Percentiles rank a stretch among this genome's conserved stretches.
These are phyloP conservation scores for Aratinga solstitialis DNA, from an alignment of 2,797 vertebrate species.

Conservation along the genomic window DNA sequence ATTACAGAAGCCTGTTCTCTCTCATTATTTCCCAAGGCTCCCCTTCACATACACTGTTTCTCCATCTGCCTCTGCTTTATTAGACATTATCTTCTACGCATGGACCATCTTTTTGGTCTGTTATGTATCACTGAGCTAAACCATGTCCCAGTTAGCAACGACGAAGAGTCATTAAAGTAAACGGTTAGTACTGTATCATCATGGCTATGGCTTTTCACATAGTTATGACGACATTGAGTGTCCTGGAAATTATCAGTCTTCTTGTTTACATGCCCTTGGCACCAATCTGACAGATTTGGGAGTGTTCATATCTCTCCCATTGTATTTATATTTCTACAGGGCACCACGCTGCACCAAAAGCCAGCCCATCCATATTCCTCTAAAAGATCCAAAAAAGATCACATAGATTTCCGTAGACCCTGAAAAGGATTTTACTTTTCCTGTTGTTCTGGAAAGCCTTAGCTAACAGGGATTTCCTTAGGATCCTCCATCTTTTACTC, in stretches of 20 bases:
- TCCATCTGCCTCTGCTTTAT: neutral
- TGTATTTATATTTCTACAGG: neutral
- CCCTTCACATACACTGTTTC: neutral
- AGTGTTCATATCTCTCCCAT: neutral
- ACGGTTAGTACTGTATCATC: neutral
- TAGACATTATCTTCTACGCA: neutral
- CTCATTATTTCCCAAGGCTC: neutral
- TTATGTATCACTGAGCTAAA: neutral
- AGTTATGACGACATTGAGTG: neutral
- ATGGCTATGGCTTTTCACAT: neutral
- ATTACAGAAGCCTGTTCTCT: neutral
- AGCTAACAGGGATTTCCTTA: neutral
- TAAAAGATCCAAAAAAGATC: neutral
- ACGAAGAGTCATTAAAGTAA: neutral
- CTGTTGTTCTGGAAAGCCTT: neutral
- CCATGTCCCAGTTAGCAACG: accelerated
- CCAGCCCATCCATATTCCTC: neutral
- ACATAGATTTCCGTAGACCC: neutral
- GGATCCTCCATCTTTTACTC: neutral
- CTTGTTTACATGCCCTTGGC: neutral
- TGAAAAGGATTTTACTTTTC: neutral
- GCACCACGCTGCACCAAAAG: neutral
- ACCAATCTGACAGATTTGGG: neutral
- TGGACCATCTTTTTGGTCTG: neutral
- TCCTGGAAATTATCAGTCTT: neutral